Evolutionary conservation across 2,888 invertebrate genomes (phyloP), one percentile per base, ranked within the genome.

Genomic region (Stenichneumon culpator): DNA sequence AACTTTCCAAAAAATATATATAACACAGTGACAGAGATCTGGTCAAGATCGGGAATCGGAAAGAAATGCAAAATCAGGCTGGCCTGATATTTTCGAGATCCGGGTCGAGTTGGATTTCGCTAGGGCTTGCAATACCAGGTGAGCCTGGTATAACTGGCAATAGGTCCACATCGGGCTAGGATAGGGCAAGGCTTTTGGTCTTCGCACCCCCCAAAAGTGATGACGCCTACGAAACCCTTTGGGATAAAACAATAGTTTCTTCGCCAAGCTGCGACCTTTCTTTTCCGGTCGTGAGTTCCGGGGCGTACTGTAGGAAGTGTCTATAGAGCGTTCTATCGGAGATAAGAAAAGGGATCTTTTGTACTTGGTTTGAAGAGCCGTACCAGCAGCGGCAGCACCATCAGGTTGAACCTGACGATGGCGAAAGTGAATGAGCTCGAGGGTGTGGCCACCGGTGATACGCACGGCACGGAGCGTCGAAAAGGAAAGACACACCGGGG

Each of bases 341-440:
- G 39, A 65, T 39, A 39, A 65, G 65, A n/a, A 39, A 36, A 3
- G 65, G n/a, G 65, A 65, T 65, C 65, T 39, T 65, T 65, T 65
- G 65, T 65, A 39, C 39, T 36, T n/a, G 9, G 39, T 39, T 39
- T 39, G 36, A 39, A 65, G 36, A 65, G 36, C 32, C 19, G 19
- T 36, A 65, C 65, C 63, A 32, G n/a, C 28, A 63, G 28, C 65
- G 25, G 5, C 39, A 65, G 32, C 36, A n/a, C 19, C 52, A 19
- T 52, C 52, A n/a, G n/a, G 16, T 39, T 36, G n/a, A n/a, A 7
- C 7, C n/a, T 36, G 65, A 65, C 65, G 65, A 65, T 65, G n/a
- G 65, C 19, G 65, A 65, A 36, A 65, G 65, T 36, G 65, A 65
- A 65, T 65, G 65, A 36, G 65, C n/a, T 16, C 36, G 36, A 65